Evolutionary conservation across 2,888 invertebrate genomes (phyloP), one percentile per base, ranked within the genome.

Genomic region (Morpho deidamia): DNA sequence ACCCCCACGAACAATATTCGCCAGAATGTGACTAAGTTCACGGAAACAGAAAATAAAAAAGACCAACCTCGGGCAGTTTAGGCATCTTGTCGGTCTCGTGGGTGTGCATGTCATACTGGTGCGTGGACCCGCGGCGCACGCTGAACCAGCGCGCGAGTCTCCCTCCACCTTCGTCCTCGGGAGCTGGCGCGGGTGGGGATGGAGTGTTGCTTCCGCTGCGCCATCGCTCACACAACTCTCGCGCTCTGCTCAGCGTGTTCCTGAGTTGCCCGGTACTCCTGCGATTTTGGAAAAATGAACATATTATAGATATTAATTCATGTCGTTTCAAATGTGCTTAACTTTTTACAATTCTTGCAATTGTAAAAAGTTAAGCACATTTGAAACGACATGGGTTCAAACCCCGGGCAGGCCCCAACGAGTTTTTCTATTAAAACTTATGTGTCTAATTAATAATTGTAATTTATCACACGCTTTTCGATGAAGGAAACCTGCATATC

Each of bases 121-220:
- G 94, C n/a, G 94, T 90, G 60, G 95, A 94, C 42, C 95, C 95
- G 58, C 96, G 91, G 40, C 96, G 90, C 61, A 97, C 95, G 70
- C 96, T 96, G 90, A 97, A 97, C 96, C 96, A 97, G 65, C 97
- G 91, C 35, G 96, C 94, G 45, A 97, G 91, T 54, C 95, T 91
- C 59, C 96, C 95, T 65, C 94, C 93, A 45, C 93, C 91, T 65
- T 93, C 92, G 74, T 92, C 91, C 61, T 90, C 90, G 54, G 90
- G 89, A 43, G 90, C 84, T 3, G 86, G 84, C 56, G 82, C 75
- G 23, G 85, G 81, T 70, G 79, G 72, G 11, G 69, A 55, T n/a
- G 67, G 65, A 41, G 69, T 60, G 50, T 60, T 67, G 39, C 81
- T 75, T 46, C 87, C 83, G 68, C 82, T 84, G 68, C 94, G 92